Evolutionary conservation across 2,797 vertebrate species (phyloP), one percentile per base, ranked within the genome.

Genomic region (Onychomys arenicola): DNA sequence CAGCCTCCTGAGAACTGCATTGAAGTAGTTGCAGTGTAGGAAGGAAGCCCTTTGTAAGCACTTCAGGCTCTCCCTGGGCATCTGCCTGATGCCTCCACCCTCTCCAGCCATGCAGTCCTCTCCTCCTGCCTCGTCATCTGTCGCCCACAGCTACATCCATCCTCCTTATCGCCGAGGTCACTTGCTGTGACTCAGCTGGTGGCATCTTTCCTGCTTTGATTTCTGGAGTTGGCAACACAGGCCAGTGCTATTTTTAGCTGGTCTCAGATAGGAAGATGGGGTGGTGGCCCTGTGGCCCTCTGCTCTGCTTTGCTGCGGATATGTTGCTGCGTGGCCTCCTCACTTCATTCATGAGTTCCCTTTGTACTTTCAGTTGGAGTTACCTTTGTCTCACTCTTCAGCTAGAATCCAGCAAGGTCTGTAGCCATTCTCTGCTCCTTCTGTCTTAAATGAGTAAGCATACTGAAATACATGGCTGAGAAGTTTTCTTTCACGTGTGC

Each of bases 321-420:
- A 59, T 84, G 75, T 93, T 37, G 86, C 8, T 7, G 11, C 43
- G n/a, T 73, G 89, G 65, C 90, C 82, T 95, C 59, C 75, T 75
- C 17, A 85, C 40, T 92, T 89, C 59, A 93, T 96, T 92, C 92
- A 93, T 89, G 78, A 89, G n/a, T 84, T 89, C 61, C 19, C 52
- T 81, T 78, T 55, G 21, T 32, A 52, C 73, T 84, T 37, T 69
- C 34, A 59, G 43, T 82, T 21, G 37, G 69, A 40, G 1, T 84
- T 84, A 49, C 25, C 88, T 95, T 95, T 46, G 43, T n/a, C 92
- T 89, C 86, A 32, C 52, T 65, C 89, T 89, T 87, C 23, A 78
- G 0, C 0, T 46, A 85, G 69, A 97, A 87, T 37, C 27, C 57
- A 17, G 80, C 75, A 52, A 29, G 46, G 43, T 78, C 46, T 40